Base-by-base conservation (phyloP, 2,113 vertebrate genomes). In the Malurus elegans region DNA sequence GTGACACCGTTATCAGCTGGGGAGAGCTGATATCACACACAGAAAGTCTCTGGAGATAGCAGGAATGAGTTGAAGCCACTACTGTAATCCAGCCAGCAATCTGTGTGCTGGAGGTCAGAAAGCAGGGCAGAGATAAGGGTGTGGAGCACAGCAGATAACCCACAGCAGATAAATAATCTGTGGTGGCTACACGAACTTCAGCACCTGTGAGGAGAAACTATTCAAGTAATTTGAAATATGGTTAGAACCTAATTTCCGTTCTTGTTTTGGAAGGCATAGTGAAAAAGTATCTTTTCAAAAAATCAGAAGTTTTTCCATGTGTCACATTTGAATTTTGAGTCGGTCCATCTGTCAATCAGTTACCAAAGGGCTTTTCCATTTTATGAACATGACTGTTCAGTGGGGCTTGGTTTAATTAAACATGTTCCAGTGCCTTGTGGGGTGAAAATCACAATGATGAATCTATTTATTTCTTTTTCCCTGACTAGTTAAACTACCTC, bases 361-460 rank as follows among this genome's bases (percentile, higher is more conserved):
- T 54, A 73, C 14, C 13, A 57, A 54, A 47, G 16, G 29, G 11
- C 6, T 54, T 84, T 76, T 67, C 34, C 5, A 15, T 24, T 89
- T 58, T 60, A 6, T 4, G 3, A 26, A 3, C 15, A 0, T 14
- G 62, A 18, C 23, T 45, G 14, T 13, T 70, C 38, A 38, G 16
- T 50, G 48, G 4, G 11, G n/a, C 23, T 79, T 57, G 53, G 29
- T 8, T 45, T 54, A 71, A 71, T 45, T 54, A 71, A 71, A 74
- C 17, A 7, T 1, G 8, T 47, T 29, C 34, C 19, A 72, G 23
- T 20, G 14, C n/a, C 54, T 47, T 34, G 13, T 26, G 34, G 50
- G 20, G 34, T 44, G 66, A 75, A 74, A 81, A 34, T 67, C 18
- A 18, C 5, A 32, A 36, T 6, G 16, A 81, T 51, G 23, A 4